Percentiles rank a stretch among this genome's conserved stretches.
Evolutionary conservation across 2,113 vertebrate species (phyloP).

Genomic region (Callaeas wilsoni): DNA sequence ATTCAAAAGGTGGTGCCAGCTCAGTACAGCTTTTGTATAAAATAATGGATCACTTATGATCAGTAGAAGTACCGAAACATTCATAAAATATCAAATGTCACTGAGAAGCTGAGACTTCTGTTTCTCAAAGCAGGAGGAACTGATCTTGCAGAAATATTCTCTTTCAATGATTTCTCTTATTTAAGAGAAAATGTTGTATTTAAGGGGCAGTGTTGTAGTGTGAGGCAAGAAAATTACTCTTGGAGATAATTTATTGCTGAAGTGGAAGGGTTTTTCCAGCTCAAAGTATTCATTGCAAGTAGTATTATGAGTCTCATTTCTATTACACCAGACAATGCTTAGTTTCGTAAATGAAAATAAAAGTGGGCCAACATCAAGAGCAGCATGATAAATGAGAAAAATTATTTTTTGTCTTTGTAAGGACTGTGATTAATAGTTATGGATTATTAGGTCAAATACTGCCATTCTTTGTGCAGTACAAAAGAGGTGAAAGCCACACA

Average conservation of each 20-base stretch:
- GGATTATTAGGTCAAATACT: not conserved
- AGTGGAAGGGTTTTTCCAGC: not conserved
- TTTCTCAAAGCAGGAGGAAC: slow-evolving; percentile 22
- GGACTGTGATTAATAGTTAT: not conserved
- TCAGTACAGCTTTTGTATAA: not conserved
- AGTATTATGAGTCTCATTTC: not conserved
- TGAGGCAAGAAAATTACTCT: not conserved
- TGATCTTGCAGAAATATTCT: not conserved
- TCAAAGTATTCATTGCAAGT: not conserved
- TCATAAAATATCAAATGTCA: slow-evolving; percentile 23
- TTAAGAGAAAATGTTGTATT: not conserved
- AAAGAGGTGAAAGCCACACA: not conserved
- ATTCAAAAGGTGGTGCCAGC: not conserved
- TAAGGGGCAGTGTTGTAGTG: not conserved
- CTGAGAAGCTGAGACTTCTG: not conserved
- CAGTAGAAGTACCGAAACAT: not conserved
- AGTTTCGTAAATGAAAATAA: not conserved
- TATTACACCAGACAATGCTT: not conserved
- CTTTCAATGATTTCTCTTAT: not conserved
- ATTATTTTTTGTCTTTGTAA: not conserved
- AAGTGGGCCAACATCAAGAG: not conserved
- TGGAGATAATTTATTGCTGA: not conserved
- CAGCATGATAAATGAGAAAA: not conserved
- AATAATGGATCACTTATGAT: not conserved
- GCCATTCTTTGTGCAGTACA: not conserved